Evolutionary conservation across 2,797 vertebrate species (phyloP), one percentile per base, ranked within the genome.

Genomic region (Phoxinus dragarum): DNA sequence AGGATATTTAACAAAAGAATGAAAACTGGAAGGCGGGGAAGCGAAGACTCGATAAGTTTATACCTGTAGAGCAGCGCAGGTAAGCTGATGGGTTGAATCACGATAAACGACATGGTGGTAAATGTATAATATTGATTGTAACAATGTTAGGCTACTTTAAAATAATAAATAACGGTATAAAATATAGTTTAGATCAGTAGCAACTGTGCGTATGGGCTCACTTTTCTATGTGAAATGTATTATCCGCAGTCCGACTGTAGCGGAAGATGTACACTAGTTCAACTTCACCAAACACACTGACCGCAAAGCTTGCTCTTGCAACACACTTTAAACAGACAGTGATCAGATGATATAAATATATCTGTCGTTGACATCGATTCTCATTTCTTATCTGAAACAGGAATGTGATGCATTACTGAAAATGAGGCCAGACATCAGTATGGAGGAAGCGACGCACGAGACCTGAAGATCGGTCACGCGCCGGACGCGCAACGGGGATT

Each of bases 171-270:
- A 3, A 9, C 2, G 1, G 2, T 69, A 16, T 68, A 21, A 21
- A n/a, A 3, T 3, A 6, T 5, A 7, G 23, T 66, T 84, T 68
- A 9, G 21, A 67, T 38, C 10, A 5, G 44, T 54, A 10, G 23
- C 31, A 44, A 44, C 36, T 5, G 19, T 9, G 47, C 31, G 52
- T 36, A n/a, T 72, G 40, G 5, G 8, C 84, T 88, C 86, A 88
- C 87, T 84, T 86, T 80, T 56, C 76, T 89, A 90, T 94, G 89
- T 87, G 93, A 94, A 92, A 94, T 94, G 91, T n/a, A n/a, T 86
- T 36, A 87, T 73, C 87, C 79, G 91, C 91, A 90, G 91, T 90
- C 87, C 19, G 66, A 75, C 84, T 75, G 85, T n/a, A 86, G 78
- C 80, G 79, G 40, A 87, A 86, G 87, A 81, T 85, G 44, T 40